Conservation (phyloP, 64 coral and sea anemone species). For the Pocillopora verrucosa region DNA sequence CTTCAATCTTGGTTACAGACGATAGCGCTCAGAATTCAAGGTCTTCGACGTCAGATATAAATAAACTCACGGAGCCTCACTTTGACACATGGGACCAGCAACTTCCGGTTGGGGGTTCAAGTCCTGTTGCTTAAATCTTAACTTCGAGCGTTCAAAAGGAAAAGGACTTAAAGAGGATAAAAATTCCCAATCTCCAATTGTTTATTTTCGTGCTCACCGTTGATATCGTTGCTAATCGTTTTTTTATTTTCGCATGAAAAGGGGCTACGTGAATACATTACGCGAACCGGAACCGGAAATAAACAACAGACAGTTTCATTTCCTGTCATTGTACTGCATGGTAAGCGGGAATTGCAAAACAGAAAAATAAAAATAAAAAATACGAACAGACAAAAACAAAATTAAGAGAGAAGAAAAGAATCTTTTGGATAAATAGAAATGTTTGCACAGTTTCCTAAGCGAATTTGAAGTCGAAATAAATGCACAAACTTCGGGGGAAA, state of each 20-base stretch:
- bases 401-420: too few relatives aligned
- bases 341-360: neutral
- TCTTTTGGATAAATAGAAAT: too few relatives aligned
- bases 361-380: neutral
- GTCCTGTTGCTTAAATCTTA: neutral
- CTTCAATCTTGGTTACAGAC: neutral
- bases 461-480: too few relatives aligned
- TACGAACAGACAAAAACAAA: neutral
- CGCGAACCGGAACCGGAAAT: neutral
- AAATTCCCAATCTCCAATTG: too few relatives aligned
- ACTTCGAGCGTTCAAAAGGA: neutral
- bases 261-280: neutral
- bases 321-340: neutral
- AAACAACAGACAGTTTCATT: neutral
- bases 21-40: conserved; percentile 20
- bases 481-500: too few relatives aligned
- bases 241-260: neutral
- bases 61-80: conserved; percentile 41
- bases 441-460: too few relatives aligned
- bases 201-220: neutral
- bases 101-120: conserved; percentile 7
- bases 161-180: neutral
- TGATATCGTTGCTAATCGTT: neutral
- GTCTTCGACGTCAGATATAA: conserved; percentile 27
- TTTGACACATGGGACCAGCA: conserved; percentile 18